Evolutionary conservation across 37 sponge, comb jelly and placozoan genomes (phyloP), one percentile per base, ranked within the genome.

Genomic region (Beroe forskalii): DNA sequence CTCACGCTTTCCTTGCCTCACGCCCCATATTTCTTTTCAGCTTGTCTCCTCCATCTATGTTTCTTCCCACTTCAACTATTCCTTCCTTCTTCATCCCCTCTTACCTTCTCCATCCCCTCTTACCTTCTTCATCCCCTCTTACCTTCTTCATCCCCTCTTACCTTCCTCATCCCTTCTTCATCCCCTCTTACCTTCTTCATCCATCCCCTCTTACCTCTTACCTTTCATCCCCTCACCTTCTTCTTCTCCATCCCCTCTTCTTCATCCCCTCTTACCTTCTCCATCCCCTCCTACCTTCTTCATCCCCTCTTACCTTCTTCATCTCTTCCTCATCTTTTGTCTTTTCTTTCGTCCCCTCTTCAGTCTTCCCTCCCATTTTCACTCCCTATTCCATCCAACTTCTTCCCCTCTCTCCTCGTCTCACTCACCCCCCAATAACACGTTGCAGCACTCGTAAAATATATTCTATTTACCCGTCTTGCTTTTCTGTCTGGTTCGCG

Each of bases 351-450:
- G 6, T 24, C 20, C 23, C 8, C 67, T 24, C 23, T 25, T 24
- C 20, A 14, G n/a, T 24, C 20, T 24, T 25, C 67, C 20, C 67
- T 66, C 67, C 20, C 67, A n/a, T 24, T 66, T 24, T 66, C 67
- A n/a, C 67, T 66, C 67, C 20, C 67, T 66, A 14, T 66, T 27
- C 27, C 39, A 6, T 38, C 27, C 76, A 32, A 17, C 27, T 6
- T 72, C 76, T 72, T 27, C 30, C 76, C 27, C 76, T 33, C 76
- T 33, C 76, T 72, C 76, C 20, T 24, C 28, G n/a, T 66, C 67
- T 66, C 67, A n/a, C 67, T 66, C 67, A n/a, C 67, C 28, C 67
- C 28, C 67, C 20, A n/a, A n/a, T n/a, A n/a, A n/a, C n/a, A n/a
- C n/a, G n/a, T n/a, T n/a, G n/a, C n/a, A n/a, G n/a, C n/a, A n/a